Base-by-base conservation (phyloP, 2,888 invertebrate species). In the Drosophila diplacantha region DNA sequence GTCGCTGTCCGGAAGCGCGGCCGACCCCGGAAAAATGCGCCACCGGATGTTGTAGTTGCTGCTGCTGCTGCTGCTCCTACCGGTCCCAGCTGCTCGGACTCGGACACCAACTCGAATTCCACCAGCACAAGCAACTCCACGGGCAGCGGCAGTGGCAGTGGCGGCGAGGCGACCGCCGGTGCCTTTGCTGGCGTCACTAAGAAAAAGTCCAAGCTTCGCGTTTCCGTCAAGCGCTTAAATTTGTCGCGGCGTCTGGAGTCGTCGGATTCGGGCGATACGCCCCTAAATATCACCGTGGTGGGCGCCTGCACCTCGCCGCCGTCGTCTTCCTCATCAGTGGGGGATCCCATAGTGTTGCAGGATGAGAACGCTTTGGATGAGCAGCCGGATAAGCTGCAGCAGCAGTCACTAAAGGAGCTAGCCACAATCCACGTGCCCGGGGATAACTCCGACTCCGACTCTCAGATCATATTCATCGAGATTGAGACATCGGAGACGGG, bases 1-100 rank as follows among this genome's bases (percentile, higher is more conserved):
- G 14, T 20, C 18, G 26, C 24, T n/a, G 50, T 54, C 44, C 72
- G 79, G 7, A 77, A 75, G 41, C 81, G 85, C 8, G 86, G 85
- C 5, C 77, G 86, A 2, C 85, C 84, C 2, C 59, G 76, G 1
- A 79, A 81, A n/a, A 41, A 20, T n/a, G 26, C 34, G 3, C 5
- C 5, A 6, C 9, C 24, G 7, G 7, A 12, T 1, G 4, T 18
- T 5, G 5, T 26, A 12, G 24, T 11, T 24, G 9, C 9, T 5
- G 1, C 38, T 20, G 18, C 9, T 18, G 37, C 20, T 20, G 12
- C 18, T 20, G 5, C 35, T 9, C 9, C 26, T 39, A 39, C n/a
- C 52, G 46, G 20, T 50, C 51, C 8, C 7, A 75, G 65, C 24
- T 71, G 66, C 34, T 79, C 74, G 1, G 79, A 82, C 41, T 84